phyloP scores from a whole-genome alignment of 2,113 vertebrate genomes.

The Dolichallabes microphthalmus region DNA sequence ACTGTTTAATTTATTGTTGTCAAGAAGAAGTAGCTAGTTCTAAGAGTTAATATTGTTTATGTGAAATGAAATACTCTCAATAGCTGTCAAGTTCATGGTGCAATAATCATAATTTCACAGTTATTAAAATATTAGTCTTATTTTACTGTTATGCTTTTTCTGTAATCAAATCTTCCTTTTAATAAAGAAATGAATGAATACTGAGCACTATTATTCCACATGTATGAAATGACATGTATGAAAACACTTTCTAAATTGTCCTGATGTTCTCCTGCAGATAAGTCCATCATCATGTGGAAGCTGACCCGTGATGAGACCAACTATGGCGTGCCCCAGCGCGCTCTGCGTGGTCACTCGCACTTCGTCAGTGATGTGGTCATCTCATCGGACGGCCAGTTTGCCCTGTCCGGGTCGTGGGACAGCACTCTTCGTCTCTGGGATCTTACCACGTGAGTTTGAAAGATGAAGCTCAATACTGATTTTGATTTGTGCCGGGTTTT shows the following conservation, averaged over 20 bases:
- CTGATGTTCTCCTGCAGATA: constrained; percentile 69
- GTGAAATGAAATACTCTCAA: too few relatives aligned
- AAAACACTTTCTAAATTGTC: background rate
- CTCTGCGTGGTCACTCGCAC: constrained; percentile 88
- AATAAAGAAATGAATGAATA: too few relatives aligned
- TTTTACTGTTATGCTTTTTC: background rate
- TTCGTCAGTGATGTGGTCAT: constrained; percentile 97
- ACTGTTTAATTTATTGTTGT: background rate
- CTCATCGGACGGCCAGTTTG: constrained; percentile 94
- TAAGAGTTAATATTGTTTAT: too few relatives aligned
- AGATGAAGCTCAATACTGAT: background rate
- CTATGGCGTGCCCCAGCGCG: constrained; percentile 92
- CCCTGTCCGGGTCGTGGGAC: constrained; percentile 93
- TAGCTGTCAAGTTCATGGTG: background rate
- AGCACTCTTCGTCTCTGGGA: constrained; percentile 90
- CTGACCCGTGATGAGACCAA: constrained; percentile 95
- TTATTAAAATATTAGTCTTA: background rate
- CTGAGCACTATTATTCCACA: background rate
- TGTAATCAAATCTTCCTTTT: too few relatives aligned
- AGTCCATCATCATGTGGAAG: constrained; percentile 97
- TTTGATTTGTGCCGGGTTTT: too few relatives aligned
- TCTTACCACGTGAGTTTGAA: constrained; percentile 83
- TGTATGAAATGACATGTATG: background rate
- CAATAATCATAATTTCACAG: background rate
- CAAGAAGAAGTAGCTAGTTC: background rate